Base-by-base conservation (phyloP, 2,797 vertebrate species). In the Novumbra hubbsi region DNA sequence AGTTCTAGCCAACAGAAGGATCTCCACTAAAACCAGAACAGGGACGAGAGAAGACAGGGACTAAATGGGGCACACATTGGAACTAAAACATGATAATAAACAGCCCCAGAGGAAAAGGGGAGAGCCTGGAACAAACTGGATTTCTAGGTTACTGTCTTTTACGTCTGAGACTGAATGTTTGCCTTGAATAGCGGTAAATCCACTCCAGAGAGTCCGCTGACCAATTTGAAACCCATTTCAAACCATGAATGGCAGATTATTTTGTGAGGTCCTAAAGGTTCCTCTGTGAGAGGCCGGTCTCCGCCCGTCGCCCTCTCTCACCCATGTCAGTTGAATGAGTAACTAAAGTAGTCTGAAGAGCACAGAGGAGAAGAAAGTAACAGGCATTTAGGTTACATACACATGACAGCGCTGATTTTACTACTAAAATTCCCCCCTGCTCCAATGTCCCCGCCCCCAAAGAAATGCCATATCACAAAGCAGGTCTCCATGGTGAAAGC, bases 341-440 rank as follows among this genome's bases (percentile, higher is more conserved):
- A 85, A 86, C 85, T 83, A 75, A 74, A 82, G 77, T 74, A 34
- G 76, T 66, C 81, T 75, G 80, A 85, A 87, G 85, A 83, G 82
- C 87, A 48, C 16, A 1, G 0, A 78, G 71, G 88, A 84, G 70
- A 83, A 83, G 65, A 83, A 88, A 86, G 78, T 87, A 87, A 89
- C 78, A 79, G 79, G 69, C 87, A 85, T 88, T 90, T 82, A 78
- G 85, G 87, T 89, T 87, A 87, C 87, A 88, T 72, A 75, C 69
- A 86, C 86, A 86, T 86, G 85, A 90, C 76, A 89, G 90, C 86
- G 84, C 83, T 81, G 81, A 85, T 83, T 85, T 86, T 87, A 81
- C 72, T 86, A 87, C 83, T 88, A 79, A 27, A 82, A 50, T 70
- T 76, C 21, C 45, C 38, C 34, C 48, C 16, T 28, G 84, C 77